Base-by-base conservation (phyloP, 35 echinoderm and acorn worm genomes). In the Apostichopus japonicus region DNA sequence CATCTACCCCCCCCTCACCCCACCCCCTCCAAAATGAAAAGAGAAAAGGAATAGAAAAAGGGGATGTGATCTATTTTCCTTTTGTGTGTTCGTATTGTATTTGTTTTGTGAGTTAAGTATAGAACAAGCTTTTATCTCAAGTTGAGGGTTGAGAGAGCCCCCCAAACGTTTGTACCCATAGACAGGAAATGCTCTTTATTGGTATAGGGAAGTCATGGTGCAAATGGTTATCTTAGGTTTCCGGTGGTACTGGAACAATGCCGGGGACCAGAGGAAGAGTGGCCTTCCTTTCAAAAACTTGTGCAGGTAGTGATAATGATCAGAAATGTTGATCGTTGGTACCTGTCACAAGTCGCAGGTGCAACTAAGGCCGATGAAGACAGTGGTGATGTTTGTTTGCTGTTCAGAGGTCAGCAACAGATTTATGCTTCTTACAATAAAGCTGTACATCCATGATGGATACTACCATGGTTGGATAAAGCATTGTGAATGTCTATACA, bases 221-320 rank as follows among this genome's bases (percentile, higher is more conserved):
- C 54, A 56, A 84, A 84, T 84, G 81, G 16, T 84, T 84, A 84
- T 84, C 81, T 84, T 15, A 4, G n/a, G 81, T 57, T 84, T 84
- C 81, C 81, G 27, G 81, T 55, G 81, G 24, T 23, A 58, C 15
- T 56, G 14, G n/a, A 51, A 84, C 81, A 58, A 59, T 57, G 81
- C 17, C 15, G 13, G 54, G 6, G 81, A 84, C 53, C 81, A 59
- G 15, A 84, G 81, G 81, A 84, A 84, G 52, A 84, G 53, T 4
- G 15, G 54, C 57, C 56, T 84, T 84, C 81, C 81, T 84, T 56
- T 57, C 15, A 58, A 84, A 59, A 84, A 84, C 81, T 57, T 75
- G 71, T 75, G 15, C 71, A 6, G 57, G 11, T 67, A 19, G 63
- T 67, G 63, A 67, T 67, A 67, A 67, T 15, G 11, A 67, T 67